Conservation (phyloP, 1,140 invertebrate species). For the Panonychus citri region DNA sequence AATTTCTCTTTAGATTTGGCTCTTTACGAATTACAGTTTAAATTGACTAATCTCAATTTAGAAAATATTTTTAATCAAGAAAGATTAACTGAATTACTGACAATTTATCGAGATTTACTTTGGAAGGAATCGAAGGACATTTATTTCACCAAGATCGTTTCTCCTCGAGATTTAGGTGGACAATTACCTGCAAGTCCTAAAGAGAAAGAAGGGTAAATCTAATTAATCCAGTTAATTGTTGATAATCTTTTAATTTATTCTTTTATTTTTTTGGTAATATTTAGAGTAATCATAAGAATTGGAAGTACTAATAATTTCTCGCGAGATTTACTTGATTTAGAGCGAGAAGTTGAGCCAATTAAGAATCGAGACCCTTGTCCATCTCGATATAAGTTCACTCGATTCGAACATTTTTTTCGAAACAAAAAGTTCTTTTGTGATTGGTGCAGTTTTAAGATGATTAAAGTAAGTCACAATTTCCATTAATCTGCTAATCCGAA, state of each 20-base stretch:
- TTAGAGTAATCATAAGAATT: slow-evolving; percentile 49
- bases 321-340: slow-evolving; percentile 39
- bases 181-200: slow-evolving; percentile 49
- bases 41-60: slow-evolving; percentile 65
- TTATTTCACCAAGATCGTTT: slow-evolving; percentile 55
- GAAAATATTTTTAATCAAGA: slow-evolving; percentile 46
- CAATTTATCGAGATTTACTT: slow-evolving; percentile 36
- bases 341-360: slow-evolving; percentile 54
- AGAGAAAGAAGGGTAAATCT: slow-evolving; percentile 51
- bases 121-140: slow-evolving; percentile 37
- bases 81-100: slow-evolving; percentile 40
- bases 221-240: neutral
- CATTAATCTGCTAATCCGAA: neutral
- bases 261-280: slow-evolving; percentile 12
- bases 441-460: slow-evolving; percentile 63
- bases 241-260: slow-evolving; percentile 12
- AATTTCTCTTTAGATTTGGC: slow-evolving; percentile 1
- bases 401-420: slow-evolving; percentile 55
- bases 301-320: slow-evolving; percentile 52
- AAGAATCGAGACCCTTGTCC: slow-evolving; percentile 47
- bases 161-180: slow-evolving; percentile 54
- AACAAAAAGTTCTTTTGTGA: slow-evolving; percentile 49
- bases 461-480: neutral
- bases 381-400: slow-evolving; percentile 52
- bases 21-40: slow-evolving; percentile 25